phyloP scores from a whole-genome alignment of 2,888 invertebrate species.

The Morpho helenor region DNA sequence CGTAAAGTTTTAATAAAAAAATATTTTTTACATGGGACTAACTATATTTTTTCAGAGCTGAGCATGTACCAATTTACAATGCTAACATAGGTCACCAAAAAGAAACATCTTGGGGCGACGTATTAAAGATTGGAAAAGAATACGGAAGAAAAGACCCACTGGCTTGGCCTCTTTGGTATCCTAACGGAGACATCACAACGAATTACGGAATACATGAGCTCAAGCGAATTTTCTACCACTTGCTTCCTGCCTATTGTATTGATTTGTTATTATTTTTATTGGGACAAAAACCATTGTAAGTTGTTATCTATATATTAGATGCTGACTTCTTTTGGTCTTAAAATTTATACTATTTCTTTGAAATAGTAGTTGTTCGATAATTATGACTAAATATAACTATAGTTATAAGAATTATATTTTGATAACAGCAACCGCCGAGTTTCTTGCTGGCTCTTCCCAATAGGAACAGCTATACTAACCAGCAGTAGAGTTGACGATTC shows the following conservation, averaged over 20 bases:
- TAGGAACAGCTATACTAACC: no score
- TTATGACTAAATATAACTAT: no score
- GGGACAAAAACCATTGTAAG: slow-evolving; percentile 90
- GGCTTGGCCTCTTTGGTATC: slow-evolving; percentile 91
- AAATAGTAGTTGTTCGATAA: no score
- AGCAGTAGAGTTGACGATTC: no score
- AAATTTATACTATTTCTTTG: no score
- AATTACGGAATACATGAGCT: slow-evolving; percentile 82
- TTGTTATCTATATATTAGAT: slow-evolving; percentile 32
- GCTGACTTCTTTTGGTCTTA: not conserved
- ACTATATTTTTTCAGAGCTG: slow-evolving; percentile 59
- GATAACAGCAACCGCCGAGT: no score
- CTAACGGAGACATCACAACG: slow-evolving; percentile 87
- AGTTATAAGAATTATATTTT: no score
- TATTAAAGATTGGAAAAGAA: slow-evolving; percentile 84
- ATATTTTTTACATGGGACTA: no score
- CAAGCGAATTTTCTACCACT: slow-evolving; percentile 84
- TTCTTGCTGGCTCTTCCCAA: no score
- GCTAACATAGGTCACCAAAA: slow-evolving; percentile 90
- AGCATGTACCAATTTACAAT: slow-evolving; percentile 90
- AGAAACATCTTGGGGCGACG: slow-evolving; percentile 91
- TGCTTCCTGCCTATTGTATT: slow-evolving; percentile 88
- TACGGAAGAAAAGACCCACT: slow-evolving; percentile 87
- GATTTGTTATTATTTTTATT: slow-evolving; percentile 86
- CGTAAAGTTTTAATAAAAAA: no score